Conservation (phyloP, 1,140 invertebrate genomes). For the Drosophila suzukii region DNA sequence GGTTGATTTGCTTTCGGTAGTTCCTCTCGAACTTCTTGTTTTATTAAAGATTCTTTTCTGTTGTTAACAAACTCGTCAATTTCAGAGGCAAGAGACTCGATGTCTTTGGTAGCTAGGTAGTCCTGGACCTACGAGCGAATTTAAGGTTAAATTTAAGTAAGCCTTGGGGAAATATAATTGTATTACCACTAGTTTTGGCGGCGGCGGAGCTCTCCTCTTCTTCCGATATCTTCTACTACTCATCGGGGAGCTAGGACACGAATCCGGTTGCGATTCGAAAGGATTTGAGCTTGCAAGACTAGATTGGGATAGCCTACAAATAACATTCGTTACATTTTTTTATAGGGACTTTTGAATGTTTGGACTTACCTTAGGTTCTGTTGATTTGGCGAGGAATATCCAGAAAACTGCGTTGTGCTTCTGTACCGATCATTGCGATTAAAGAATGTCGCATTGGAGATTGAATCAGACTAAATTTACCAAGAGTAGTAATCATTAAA, state of each 20-base stretch:
- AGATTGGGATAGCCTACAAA: conserved; percentile 84
- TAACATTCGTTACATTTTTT: not conserved
- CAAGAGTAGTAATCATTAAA: not conserved
- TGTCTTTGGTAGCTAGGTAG: conserved; percentile 52
- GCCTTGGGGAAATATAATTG: not conserved
- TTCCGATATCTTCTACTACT: conserved; percentile 54
- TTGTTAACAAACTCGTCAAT: conserved; percentile 78
- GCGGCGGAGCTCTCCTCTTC: conserved; percentile 55
- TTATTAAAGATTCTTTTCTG: conserved; percentile 41
- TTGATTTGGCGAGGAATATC: conserved; percentile 33
- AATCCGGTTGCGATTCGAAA: conserved; percentile 85
- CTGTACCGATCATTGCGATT: conserved; percentile 64
- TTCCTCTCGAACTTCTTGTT: conserved; percentile 2
- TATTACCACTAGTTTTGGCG: conserved; percentile 44
- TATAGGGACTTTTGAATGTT: not conserved
- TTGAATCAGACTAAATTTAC: conserved; percentile 15
- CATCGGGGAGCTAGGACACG: conserved; percentile 24
- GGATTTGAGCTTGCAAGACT: conserved; percentile 86
- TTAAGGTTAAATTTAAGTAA: not conserved
- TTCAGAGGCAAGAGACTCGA: conserved; percentile 74
- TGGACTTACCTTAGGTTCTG: conserved; percentile 32
- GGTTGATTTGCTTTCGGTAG: conserved; percentile 3
- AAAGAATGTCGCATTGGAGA: conserved; percentile 16
- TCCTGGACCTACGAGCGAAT: conserved; percentile 18
- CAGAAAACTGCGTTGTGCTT: conserved; percentile 64